Percentiles rank a stretch among this genome's conserved stretches.
phyloP scores from a whole-genome alignment of 2,797 vertebrate genomes.

The Sarcophilus harrisii region DNA sequence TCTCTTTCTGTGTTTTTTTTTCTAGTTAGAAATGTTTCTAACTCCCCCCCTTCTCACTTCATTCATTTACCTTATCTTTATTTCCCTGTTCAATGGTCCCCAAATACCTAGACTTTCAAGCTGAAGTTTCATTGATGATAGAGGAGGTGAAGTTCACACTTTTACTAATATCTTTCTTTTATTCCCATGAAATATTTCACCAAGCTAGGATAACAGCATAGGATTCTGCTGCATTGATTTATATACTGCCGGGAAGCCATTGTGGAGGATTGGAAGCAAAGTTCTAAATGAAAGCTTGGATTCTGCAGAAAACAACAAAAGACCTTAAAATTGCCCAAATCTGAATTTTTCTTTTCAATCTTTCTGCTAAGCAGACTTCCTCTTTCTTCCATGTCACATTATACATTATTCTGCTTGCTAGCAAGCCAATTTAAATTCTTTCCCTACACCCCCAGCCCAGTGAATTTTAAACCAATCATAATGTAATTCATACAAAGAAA shows the following conservation, averaged over 20 bases:
- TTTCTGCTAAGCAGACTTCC: conserved; percentile 6
- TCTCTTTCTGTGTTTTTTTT: not conserved
- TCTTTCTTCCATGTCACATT: conserved; percentile 13
- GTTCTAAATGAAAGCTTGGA: conserved; percentile 47
- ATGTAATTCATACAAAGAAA: conserved; percentile 13
- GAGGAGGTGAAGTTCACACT: conserved; percentile 50
- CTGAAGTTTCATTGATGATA: conserved; percentile 67
- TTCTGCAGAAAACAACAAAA: conserved; percentile 54
- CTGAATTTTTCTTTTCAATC: conserved; percentile 54
- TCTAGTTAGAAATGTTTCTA: conserved; percentile 3
- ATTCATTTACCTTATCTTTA: conserved; percentile 53
- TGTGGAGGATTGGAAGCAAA: conserved; percentile 55
- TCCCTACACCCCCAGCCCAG: conserved; percentile 1
- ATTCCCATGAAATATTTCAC: conserved; percentile 66
- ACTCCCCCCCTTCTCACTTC: conserved; percentile 17
- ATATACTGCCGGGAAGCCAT: conserved; percentile 51
- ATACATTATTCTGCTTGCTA: conserved; percentile 25
- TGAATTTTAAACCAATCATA: conserved; percentile 36
- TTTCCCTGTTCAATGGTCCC: conserved; percentile 57
- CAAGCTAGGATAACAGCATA: conserved; percentile 49
- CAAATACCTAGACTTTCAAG: conserved; percentile 62
- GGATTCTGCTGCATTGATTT: conserved; percentile 63
- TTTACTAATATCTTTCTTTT: conserved; percentile 72
- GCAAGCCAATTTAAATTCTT: conserved; percentile 34
- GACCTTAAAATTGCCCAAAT: conserved; percentile 52